Evolutionary conservation across 2,113 vertebrate species (phyloP), one percentile per base, ranked within the genome.

Genomic region (Halcyon malimbica): DNA sequence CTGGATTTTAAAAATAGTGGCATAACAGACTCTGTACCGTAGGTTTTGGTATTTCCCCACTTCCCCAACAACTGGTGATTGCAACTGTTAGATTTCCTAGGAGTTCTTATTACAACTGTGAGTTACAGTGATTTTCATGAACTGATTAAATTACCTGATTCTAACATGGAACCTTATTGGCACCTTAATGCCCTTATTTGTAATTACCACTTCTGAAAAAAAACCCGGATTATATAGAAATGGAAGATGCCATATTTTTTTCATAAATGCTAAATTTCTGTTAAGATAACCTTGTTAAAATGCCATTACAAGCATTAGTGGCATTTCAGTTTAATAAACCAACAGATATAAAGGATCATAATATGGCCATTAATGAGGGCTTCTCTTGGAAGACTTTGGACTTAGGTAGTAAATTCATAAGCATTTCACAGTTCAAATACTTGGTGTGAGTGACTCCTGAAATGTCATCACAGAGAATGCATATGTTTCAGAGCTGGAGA

Each of bases 51-150:
- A 4, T 39, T n/a, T 2, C 9, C 1, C 5, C 14, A 3, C 39
- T 26, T 2, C 10, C 1, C 6, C 14, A 21, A 4, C 4, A 39
- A 4, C 2, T 51, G 48, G 1, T 83, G 28, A 60, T n/a, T 37
- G 17, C 25, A 80, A 23, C 9, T 50, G 12, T 60, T 80, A 28
- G 35, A 28, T 77, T 73, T 87, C 63, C 13, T 60, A 35, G 35
- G 51, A 46, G 4, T 59, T 60, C 59, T n/a, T 31, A 15, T 7
- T 53, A 56, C 33, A 12, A 25, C 23, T 69, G 23, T 5, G 59
- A 56, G 46, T 71, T 67, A 41, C 5, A 10, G 25, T 51, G 42
- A 33, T 39, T 89, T 62, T 33, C 7, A 15, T 33, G 39, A 62
- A 16, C 13, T 31, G 23, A 77, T 41, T 19, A 24, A n/a, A 54